Base-by-base conservation (phyloP, 1,140 invertebrate species). In the Lineus longissimus region DNA sequence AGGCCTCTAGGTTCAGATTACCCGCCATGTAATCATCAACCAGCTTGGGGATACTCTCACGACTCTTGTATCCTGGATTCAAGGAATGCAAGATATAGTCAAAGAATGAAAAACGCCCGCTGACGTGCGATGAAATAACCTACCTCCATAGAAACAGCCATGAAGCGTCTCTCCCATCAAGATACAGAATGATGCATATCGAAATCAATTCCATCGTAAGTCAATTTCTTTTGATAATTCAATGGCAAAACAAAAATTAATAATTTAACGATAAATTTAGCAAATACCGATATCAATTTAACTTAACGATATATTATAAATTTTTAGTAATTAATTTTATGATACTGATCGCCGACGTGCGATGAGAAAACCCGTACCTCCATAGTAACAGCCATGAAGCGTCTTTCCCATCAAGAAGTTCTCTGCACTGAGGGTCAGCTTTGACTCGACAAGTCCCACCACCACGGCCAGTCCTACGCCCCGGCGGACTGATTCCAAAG, bases 141-240 rank as follows among this genome's bases (percentile, higher is more conserved):
- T 51, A 51, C 47, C 25, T 51, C 47, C 47, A 51, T 23, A 51
- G n/a, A 51, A 51, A n/a, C 47, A 4, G n/a, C 47, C 47, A 13
- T 43, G 11, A 11, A 11, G 19, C 9, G 47, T 51, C 47, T n/a
- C n/a, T n/a, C n/a, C n/a, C n/a, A n/a, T n/a, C n/a, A n/a, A n/a
- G n/a, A n/a, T n/a, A n/a, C n/a, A n/a, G n/a, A n/a, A n/a, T n/a
- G n/a, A n/a, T n/a, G n/a, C n/a, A n/a, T n/a, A n/a, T n/a, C n/a
- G n/a, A n/a, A n/a, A n/a, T n/a, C n/a, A n/a, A n/a, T n/a, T n/a
- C n/a, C n/a, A n/a, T n/a, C n/a, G n/a, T n/a, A n/a, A n/a, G n/a
- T n/a, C n/a, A n/a, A n/a, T n/a, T n/a, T n/a, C n/a, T n/a, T n/a
- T n/a, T n/a, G n/a, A n/a, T n/a, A n/a, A n/a, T n/a, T n/a, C n/a